These are phyloP conservation scores for Actias luna DNA, from an alignment of 2,888 invertebrate genomes.

Conservation along the genomic window DNA sequence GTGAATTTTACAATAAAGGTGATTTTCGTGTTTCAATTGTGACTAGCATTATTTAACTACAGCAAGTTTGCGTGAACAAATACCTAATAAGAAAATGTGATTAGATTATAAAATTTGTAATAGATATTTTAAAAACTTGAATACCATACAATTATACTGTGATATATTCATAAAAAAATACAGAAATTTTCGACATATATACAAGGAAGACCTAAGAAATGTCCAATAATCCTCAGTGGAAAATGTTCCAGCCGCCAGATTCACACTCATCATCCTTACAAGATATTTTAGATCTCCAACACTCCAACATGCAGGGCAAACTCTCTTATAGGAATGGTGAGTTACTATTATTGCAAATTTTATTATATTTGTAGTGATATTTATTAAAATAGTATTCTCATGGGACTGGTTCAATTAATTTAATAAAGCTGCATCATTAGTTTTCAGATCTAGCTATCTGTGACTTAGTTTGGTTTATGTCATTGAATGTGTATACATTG, in stretches of 20 bases:
- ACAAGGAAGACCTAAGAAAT: constrained; percentile 75
- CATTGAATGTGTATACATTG: too few relatives aligned
- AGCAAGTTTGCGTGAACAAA: constrained; percentile 61
- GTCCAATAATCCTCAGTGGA: constrained; percentile 94
- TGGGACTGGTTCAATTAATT: too few relatives aligned
- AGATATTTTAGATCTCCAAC: constrained; percentile 89
- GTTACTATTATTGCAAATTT: constrained; percentile 27
- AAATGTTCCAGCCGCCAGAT: constrained; percentile 94
- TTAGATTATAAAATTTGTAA: constrained; percentile 63
- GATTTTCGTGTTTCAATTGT: constrained; percentile 65
- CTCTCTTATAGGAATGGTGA: constrained; percentile 81
- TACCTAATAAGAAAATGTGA: constrained; percentile 70
- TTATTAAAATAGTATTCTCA: background rate
- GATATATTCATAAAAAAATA: constrained; percentile 68
- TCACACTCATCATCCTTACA: constrained; percentile 91
- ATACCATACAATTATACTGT: constrained; percentile 72
- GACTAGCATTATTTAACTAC: constrained; percentile 54
- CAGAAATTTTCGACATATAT: constrained; percentile 70
- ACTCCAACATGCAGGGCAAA: constrained; percentile 77
- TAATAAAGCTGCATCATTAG: too few relatives aligned
- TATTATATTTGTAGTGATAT: background rate
- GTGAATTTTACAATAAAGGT: constrained; percentile 72
- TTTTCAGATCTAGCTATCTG: too few relatives aligned
- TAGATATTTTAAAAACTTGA: constrained; percentile 50
- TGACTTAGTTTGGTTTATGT: too few relatives aligned